A percentile compares a stretch with the other conserved stretches of the same genome.
phyloP scores from a whole-genome alignment of 2,797 vertebrate species.

The Schizothorax lantsangensis region DNA sequence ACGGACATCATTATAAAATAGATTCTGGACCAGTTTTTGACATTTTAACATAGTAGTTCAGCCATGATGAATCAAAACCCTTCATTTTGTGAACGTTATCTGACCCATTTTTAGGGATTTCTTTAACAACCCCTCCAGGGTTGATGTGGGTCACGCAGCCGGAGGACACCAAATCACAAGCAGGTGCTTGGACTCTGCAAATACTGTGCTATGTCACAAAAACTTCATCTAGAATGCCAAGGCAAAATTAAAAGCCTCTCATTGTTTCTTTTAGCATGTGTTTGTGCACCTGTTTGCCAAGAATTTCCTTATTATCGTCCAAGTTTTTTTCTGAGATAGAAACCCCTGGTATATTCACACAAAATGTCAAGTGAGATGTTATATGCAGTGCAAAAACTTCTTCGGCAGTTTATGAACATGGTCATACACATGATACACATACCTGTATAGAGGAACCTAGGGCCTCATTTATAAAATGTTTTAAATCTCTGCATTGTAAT shows the following conservation, averaged over 20 bases:
- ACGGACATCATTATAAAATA: neutral
- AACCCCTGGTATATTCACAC: neutral
- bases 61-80: neutral
- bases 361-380: neutral
- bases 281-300: slow-evolving; percentile 57
- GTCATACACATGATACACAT: neutral
- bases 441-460: neutral
- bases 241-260: slow-evolving; percentile 37
- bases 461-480: neutral
- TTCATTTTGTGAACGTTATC: slow-evolving; percentile 23
- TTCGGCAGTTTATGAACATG: neutral
- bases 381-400: neutral
- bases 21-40: neutral
- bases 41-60: neutral
- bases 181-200: slow-evolving; percentile 61
- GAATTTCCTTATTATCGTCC: slow-evolving; percentile 21
- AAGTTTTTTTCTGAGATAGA: neutral
- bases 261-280: slow-evolving; percentile 51
- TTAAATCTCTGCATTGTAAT: neutral
- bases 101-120: slow-evolving; percentile 42
- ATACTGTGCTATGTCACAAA: slow-evolving; percentile 19
- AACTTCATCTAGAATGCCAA: slow-evolving; percentile 47
- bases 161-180: slow-evolving; percentile 62
- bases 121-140: slow-evolving; percentile 10
- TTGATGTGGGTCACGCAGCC: slow-evolving; percentile 49